Evolutionary conservation across 1,140 invertebrate genomes (phyloP).

Genomic region (Probaryconus sp.): DNA sequence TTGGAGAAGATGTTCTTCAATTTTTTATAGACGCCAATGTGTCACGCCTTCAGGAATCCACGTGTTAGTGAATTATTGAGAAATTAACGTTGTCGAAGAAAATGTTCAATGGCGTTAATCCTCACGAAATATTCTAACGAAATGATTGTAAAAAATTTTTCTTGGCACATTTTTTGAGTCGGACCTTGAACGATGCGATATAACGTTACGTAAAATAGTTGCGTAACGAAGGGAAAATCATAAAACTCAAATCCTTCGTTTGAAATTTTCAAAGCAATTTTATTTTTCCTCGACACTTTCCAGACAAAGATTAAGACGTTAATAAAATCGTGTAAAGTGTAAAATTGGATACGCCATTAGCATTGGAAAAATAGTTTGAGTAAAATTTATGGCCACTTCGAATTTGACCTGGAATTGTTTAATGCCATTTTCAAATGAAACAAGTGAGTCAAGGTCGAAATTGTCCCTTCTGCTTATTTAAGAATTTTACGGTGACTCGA

Average conservation of each 20-base stretch:
- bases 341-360: slow-evolving; percentile 39
- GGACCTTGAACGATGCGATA: too few relatives aligned
- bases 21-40: slow-evolving; percentile 27
- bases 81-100: too few relatives aligned
- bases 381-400: slow-evolving; percentile 39
- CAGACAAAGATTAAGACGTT: slow-evolving; percentile 18
- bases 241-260: too few relatives aligned
- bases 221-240: too few relatives aligned
- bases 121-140: too few relatives aligned
- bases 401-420: slow-evolving; percentile 47
- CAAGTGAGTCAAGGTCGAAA: slow-evolving; percentile 44
- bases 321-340: slow-evolving; percentile 3
- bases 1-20: slow-evolving; percentile 24
- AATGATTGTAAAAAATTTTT: too few relatives aligned
- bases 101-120: too few relatives aligned
- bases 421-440: slow-evolving; percentile 13
- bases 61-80: too few relatives aligned
- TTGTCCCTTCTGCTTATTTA: slow-evolving; percentile 19
- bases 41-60: too few relatives aligned
- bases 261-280: not conserved
- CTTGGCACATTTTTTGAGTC: too few relatives aligned
- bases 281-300: not conserved
- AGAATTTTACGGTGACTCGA: slow-evolving; percentile 15
- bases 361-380: slow-evolving; percentile 2
- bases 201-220: too few relatives aligned